Base-by-base conservation (phyloP, 1,140 invertebrate genomes). In the Rhagoletis pomonella region DNA sequence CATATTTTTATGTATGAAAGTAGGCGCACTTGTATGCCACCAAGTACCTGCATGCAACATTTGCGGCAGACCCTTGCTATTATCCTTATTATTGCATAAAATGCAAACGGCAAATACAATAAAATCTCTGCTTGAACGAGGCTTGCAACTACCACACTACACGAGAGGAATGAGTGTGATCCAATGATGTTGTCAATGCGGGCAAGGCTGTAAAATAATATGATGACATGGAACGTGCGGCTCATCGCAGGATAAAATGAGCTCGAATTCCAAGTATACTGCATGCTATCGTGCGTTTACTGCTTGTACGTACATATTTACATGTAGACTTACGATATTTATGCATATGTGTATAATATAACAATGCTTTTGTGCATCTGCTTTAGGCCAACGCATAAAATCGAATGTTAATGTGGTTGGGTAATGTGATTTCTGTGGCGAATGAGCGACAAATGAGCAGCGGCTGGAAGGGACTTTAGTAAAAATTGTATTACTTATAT, bases 81-180 rank as follows among this genome's bases (percentile, higher is more conserved):
- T 81, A 81, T 81, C 73, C 73, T 55, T 81, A 81, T 81, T 81
- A 81, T 81, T 55, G 44, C 73, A 81, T 55, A 81, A 81, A 81
- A 81, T 81, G 73, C 73, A 81, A 81, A 81, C 73, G 55, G 73
- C 73, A 81, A 81, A 81, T 81, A 81, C 42, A 81, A 81, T 81
- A 55, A 81, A 81, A 81, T 81, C 73, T 81, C 73, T 55, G 73
- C 73, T 81, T 29, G 50, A 50, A 5, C 73, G 47, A 81, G 55
- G 19, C 73, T 5, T 81, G 47, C 73, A 81, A 3, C n/a, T 19
- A n/a, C n/a, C 9, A n/a, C 47, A 81, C 17, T 29, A 17, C 47
- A 55, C 50, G 47, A 81, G 44, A 55, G 39, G 17, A 29, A 55
- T 47, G 73, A 42, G 29, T 17, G 44, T 73, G 44, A 12, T 17